Evolutionary conservation across 2,113 vertebrate species (phyloP).

Genomic region (Osmerus eperlanus): DNA sequence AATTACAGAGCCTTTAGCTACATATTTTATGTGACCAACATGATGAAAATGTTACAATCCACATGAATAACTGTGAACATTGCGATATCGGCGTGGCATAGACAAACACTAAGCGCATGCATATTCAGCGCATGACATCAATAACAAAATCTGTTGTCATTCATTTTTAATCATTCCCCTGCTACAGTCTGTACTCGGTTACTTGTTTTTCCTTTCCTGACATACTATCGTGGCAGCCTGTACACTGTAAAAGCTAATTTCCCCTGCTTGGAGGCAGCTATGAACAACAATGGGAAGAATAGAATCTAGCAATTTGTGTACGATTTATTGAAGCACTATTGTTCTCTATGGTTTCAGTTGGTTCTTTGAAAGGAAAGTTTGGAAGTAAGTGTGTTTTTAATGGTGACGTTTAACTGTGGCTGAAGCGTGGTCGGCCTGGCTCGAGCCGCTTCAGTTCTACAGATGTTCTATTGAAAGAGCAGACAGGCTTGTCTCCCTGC

Average conservation of each 20-base stretch:
- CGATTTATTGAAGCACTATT: no score
- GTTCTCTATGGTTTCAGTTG: no score
- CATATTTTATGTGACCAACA: conserved; percentile 24
- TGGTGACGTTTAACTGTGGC: no score
- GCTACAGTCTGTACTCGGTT: background rate
- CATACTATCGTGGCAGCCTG: conserved; percentile 24
- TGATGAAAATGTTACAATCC: conserved; percentile 9
- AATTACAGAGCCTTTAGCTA: conserved; percentile 17
- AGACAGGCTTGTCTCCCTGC: background rate
- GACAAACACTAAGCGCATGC: conserved; percentile 28
- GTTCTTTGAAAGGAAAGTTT: no score
- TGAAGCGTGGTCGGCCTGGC: no score
- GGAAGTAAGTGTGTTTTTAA: no score
- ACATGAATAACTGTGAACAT: conserved; percentile 15
- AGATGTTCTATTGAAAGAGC: background rate
- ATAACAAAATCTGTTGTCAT: conserved; percentile 44
- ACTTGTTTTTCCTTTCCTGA: conserved; percentile 28
- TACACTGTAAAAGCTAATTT: conserved; percentile 20
- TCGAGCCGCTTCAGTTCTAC: background rate
- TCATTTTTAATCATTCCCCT: conserved; percentile 48
- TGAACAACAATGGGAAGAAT: background rate
- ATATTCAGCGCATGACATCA: conserved; percentile 43
- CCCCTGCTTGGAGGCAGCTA: conserved; percentile 10
- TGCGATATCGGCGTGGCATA: conserved; percentile 11
- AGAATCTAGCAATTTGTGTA: no score